Base-by-base conservation (phyloP, 1,140 invertebrate species). In the Temnothorax longispinosus region DNA sequence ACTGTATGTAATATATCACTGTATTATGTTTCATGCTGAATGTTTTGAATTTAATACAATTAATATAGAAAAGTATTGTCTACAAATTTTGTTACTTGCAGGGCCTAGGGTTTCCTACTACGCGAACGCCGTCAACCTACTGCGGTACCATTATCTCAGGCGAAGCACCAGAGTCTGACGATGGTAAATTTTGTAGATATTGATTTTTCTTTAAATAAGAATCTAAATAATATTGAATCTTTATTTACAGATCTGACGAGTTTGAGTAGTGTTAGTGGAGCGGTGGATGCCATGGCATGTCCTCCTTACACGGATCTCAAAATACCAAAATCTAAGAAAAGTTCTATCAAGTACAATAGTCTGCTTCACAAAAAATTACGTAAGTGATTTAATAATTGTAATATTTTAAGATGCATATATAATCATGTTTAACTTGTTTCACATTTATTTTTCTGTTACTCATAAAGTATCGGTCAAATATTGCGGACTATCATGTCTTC, bases 311-410 rank as follows among this genome's bases (percentile, higher is more conserved):
- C 88, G 0, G 94, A 95, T 41, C 41, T 92, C 13, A 95, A 93
- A 89, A 80, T 85, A 65, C 78, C 78, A 27, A 95, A 93, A 87
- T 90, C 88, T 5, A 94, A 94, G 78, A 95, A 90, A 72, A 93
- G 87, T 91, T 93, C 85, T 27, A 92, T 95, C 54, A 95, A 95
- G 67, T 95, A 95, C 44, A 95, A 95, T 71, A 95, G 95, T 91
- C 91, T 95, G 50, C 93, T 95, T 3, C 95, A 95, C 84, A 95
- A 94, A 87, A 95, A 95, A 92, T 91, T 95, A 81, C 89, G 94
- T 94, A 91, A 94, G 94, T 93, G 65, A 80, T 58, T 35, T 1
- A 69, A 82, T 50, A 32, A 67, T 85, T 56, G 27, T 47, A 41
- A 47, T 65, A 54, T 44, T 21, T 50, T 47, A 18, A 52, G 13